Evolutionary conservation across 2,797 vertebrate genomes (phyloP).

Genomic region (Chelonia mydas): DNA sequence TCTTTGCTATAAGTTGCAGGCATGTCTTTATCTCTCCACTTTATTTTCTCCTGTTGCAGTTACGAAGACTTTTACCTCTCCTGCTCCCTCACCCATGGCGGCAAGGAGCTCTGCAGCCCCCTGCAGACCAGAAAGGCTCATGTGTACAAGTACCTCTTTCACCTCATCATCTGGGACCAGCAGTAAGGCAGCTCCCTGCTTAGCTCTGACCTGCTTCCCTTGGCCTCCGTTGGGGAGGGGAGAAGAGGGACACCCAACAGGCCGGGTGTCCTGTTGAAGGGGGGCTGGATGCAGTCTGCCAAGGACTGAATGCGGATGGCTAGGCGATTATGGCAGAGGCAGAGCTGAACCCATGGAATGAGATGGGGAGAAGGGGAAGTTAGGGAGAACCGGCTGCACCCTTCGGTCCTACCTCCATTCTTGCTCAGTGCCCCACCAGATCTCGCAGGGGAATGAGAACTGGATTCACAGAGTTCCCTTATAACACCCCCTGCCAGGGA

Average conservation of each 20-base stretch:
- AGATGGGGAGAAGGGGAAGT: neutral
- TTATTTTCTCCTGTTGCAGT: conserved; percentile 75
- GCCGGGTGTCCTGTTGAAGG: neutral
- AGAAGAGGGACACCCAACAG: neutral
- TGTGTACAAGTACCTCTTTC: conserved; percentile 96
- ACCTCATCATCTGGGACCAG: conserved; percentile 97
- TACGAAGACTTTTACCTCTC: conserved; percentile 97
- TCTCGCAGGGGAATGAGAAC: neutral
- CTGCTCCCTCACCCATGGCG: conserved; percentile 94
- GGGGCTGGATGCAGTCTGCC: neutral
- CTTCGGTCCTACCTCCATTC: neutral
- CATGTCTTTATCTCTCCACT: neutral
- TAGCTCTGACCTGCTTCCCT: neutral
- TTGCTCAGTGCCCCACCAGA: neutral
- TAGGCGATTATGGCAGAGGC: neutral
- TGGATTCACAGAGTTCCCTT: neutral
- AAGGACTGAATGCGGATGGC: neutral
- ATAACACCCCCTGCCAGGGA: neutral
- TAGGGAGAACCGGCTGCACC: neutral
- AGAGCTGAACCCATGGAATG: neutral
- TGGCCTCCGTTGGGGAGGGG: neutral
- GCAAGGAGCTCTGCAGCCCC: conserved; percentile 92
- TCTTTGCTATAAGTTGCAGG: neutral
- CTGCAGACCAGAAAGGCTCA: conserved; percentile 92
- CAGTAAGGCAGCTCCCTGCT: conserved; percentile 82